Base-by-base conservation (phyloP, 2,797 vertebrate species). In the Synaphobranchus kaupii region DNA sequence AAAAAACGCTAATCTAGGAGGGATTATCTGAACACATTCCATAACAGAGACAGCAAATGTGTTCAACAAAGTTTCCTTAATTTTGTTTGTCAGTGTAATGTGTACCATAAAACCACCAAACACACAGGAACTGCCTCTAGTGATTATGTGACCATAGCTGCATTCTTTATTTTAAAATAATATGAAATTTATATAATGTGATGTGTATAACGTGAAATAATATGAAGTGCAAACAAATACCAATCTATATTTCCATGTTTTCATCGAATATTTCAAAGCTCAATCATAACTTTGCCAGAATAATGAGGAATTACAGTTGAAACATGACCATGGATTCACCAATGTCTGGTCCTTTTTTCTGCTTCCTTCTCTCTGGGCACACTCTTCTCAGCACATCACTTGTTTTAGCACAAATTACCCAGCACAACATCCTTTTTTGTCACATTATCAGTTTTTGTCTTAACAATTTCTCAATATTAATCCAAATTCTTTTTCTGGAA, bases 171-270 rank as follows among this genome's bases (percentile, higher is more conserved):
- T 88, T 90, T 89, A 93, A 94, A 93, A 94, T 92, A 93, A 93
- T 92, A 88, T 90, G 92, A 93, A 91, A 91, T 94, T 94, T 66
- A 54, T 13, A 54, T 54, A 39, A 39, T 39, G 39, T 39, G 39
- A 39, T 39, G 39, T 39, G 39, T 39, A 39, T 39, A 39, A 39
- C 39, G 3, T 39, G 3, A 39, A 39, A 39, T 39, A 39, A 39
- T 93, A 91, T 15, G 85, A 92, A 90, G 93, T 91, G 90, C 89
- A 88, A 91, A 92, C 91, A 90, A 89, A 82, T 83, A 90, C 87
- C 91, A 88, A 90, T 94, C 92, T 93, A 92, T 90, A 95, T 94
- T 94, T 94, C 93, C 93, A 92, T 92, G 93, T 92, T 66, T 94
- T 89, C 90, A 89, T 73, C 88, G 92, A 92, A 89, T 93, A 93